A percentile compares a stretch with the other conserved stretches of the same genome.
These are phyloP conservation scores for Baronia brevicornis DNA, from an alignment of 2,888 invertebrate species.

Conservation along the genomic window DNA sequence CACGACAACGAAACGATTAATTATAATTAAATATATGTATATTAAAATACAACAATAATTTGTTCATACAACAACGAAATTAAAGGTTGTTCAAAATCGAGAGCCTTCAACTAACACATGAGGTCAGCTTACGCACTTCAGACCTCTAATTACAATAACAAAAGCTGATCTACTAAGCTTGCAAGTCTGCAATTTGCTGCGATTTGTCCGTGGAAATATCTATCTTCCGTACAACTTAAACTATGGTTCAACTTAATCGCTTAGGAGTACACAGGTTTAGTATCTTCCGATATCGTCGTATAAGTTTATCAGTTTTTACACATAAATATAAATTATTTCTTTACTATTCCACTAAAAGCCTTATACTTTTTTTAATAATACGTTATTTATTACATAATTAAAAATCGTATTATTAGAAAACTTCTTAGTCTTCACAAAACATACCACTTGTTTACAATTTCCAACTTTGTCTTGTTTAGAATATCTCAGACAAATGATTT, in stretches of 20 bases:
- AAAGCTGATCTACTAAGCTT: slow-evolving; percentile 19
- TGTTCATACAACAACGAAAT: slow-evolving; percentile 1
- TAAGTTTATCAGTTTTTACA: too few species aligned
- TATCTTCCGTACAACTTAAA: slow-evolving; percentile 19
- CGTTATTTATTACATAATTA: too few species aligned
- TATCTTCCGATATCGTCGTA: slow-evolving; percentile 2
- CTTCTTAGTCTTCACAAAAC: too few species aligned
- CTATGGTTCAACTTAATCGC: slow-evolving; percentile 14
- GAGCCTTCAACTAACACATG: slow-evolving; percentile 30
- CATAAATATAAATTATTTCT: too few species aligned
- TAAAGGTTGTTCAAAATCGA: slow-evolving; percentile 10
- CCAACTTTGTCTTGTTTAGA: too few species aligned
- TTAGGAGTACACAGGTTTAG: slow-evolving; percentile 6
- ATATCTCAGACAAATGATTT: too few species aligned
- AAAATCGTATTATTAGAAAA: too few species aligned
- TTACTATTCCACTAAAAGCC: too few species aligned
- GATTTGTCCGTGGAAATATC: slow-evolving; percentile 41
- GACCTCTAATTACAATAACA: slow-evolving; percentile 28
- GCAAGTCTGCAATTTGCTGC: slow-evolving; percentile 40
- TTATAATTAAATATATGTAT: too few species aligned
- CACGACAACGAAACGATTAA: too few species aligned
- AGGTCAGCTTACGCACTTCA: slow-evolving; percentile 32
- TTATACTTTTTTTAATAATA: too few species aligned
- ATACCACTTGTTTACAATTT: too few species aligned
- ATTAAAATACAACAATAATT: background rate